Evolutionary conservation across 2,797 vertebrate genomes (phyloP).

Genomic region (Enteromius trimaculatus): DNA sequence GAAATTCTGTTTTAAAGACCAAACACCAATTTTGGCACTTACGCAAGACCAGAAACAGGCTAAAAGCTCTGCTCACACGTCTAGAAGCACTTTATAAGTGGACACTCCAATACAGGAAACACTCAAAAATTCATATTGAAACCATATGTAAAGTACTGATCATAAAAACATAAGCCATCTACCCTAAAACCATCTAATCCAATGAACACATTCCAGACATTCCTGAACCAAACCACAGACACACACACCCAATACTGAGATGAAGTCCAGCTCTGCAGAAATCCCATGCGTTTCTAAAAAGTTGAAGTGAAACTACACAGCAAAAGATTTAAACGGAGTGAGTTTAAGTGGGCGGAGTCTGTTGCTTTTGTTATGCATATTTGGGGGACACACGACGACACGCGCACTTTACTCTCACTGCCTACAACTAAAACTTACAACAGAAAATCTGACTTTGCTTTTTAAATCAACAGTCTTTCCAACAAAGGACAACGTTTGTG

Average conservation of each 20-base stretch:
- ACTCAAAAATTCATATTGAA: not conserved
- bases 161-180: conserved; percentile 1
- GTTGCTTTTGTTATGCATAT: conserved; percentile 23
- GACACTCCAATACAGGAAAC: not conserved
- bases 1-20: not conserved
- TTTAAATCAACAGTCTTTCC: not conserved
- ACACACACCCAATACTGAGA: conserved; percentile 37
- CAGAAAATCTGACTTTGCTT: not conserved
- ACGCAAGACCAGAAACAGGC: not conserved
- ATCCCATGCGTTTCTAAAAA: not conserved
- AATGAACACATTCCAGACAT: conserved; percentile 40
- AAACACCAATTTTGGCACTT: not conserved
- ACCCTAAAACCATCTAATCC: conserved; percentile 20
- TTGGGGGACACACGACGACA: not conserved
- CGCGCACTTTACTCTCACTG: conserved; percentile 7
- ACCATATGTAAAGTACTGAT: not conserved
- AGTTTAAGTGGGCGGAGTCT: conserved; percentile 26
- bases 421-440: not conserved
- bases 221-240: conserved; percentile 21
- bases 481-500: not conserved
- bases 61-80: not conserved
- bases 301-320: conserved; percentile 3
- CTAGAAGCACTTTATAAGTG: conserved; percentile 5
- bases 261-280: not conserved
- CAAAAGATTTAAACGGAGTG: conserved; percentile 22